Percentiles rank a stretch among this genome's conserved stretches.
Evolutionary conservation across 2,797 vertebrate species (phyloP).

Genomic region (Chiroxiphia lanceolata): DNA sequence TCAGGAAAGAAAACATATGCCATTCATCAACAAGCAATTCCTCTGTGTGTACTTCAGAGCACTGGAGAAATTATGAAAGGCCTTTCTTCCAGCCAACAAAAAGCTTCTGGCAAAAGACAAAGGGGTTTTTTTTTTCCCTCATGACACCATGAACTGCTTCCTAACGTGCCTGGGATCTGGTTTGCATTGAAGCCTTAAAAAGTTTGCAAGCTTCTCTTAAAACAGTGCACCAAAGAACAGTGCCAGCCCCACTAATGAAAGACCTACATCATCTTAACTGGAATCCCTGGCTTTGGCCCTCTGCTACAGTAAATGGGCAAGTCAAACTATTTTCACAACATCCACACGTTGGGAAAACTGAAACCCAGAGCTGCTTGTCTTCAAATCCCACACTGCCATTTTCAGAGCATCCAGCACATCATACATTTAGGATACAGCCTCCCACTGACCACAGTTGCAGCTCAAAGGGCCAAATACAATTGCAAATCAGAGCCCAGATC

Average conservation of each 20-base stretch:
- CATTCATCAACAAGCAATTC: neutral
- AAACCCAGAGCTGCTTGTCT: neutral
- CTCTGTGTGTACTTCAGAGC: neutral
- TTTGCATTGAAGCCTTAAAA: neutral
- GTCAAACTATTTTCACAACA: neutral
- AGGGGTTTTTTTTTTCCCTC: neutral
- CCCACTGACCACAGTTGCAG: neutral
- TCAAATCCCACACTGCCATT: neutral
- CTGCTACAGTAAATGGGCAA: neutral
- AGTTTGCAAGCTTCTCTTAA: neutral
- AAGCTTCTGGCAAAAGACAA: neutral
- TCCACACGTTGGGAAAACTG: neutral
- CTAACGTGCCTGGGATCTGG: neutral
- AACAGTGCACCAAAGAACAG: neutral
- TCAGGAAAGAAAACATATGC: neutral
- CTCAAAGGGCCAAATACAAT: neutral
- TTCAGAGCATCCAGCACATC: neutral
- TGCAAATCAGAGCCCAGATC: neutral
- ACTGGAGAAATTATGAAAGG: neutral
- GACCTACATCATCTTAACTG: neutral
- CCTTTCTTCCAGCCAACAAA: conserved; percentile 6
- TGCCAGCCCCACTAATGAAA: neutral
- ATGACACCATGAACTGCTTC: conserved; percentile 4
- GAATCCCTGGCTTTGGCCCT: neutral
- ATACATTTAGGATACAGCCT: neutral